A percentile compares a stretch with the other conserved stretches of the same genome.
phyloP scores from a whole-genome alignment of 2,797 vertebrate species.

The Peromyscus eremicus region DNA sequence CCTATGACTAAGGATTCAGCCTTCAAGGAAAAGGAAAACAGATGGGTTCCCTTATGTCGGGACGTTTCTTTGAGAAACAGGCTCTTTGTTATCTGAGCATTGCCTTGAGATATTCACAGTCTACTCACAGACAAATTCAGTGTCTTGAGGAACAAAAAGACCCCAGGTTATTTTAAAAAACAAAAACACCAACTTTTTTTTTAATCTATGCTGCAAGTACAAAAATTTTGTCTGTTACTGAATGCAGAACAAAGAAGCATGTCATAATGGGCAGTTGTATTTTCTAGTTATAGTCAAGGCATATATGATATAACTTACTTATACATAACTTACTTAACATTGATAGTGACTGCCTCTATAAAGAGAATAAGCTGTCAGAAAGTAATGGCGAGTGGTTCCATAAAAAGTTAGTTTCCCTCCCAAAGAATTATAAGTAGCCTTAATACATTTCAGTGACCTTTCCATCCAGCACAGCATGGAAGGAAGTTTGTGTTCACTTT shows the following conservation, averaged over 20 bases:
- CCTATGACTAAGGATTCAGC: not conserved
- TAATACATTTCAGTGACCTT: not conserved
- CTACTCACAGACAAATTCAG: not conserved
- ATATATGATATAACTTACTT: not conserved
- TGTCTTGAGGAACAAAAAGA: not conserved
- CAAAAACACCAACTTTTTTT: not conserved
- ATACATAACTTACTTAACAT: not conserved
- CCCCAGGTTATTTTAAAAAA: not conserved
- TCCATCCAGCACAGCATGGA: not conserved
- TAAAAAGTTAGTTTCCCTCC: not conserved
- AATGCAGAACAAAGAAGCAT: not conserved
- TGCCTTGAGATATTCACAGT: not conserved
- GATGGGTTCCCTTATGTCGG: not conserved
- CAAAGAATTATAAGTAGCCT: not conserved
- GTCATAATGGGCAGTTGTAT: not conserved
- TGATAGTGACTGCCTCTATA: not conserved
- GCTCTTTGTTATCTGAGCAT: not conserved
- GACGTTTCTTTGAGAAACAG: not conserved
- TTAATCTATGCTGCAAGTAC: not conserved
- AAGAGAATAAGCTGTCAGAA: not conserved
- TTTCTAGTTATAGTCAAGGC: not conserved
- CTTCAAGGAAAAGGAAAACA: slow-evolving; percentile 18
- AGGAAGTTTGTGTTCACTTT: not conserved
- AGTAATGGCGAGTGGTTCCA: not conserved
- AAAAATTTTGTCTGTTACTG: not conserved